Conservation (phyloP, 1,140 invertebrate species). For the Euborellia annulipes region DNA sequence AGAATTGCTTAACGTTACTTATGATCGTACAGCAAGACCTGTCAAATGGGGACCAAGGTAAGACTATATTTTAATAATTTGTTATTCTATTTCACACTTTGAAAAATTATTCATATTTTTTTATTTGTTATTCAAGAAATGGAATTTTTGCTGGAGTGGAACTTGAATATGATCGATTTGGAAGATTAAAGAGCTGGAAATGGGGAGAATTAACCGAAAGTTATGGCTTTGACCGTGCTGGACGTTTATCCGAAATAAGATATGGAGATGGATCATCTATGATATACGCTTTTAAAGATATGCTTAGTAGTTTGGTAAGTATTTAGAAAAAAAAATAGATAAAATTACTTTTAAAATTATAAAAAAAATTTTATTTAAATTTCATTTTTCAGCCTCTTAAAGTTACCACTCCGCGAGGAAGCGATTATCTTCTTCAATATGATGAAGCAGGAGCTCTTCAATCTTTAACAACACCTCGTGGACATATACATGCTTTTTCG, state of each 20-base stretch:
- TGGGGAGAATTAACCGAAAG: conserved; percentile 80
- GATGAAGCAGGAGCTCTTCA: conserved; percentile 82
- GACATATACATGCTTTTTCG: conserved; percentile 83
- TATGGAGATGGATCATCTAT: conserved; percentile 76
- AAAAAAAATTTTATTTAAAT: conserved; percentile 8
- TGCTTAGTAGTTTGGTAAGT: conserved; percentile 60
- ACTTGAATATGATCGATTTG: conserved; percentile 83
- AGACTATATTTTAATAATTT: neutral
- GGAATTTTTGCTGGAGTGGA: conserved; percentile 75
- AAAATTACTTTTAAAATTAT: too few relatives aligned
- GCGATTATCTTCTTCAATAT: conserved; percentile 82
- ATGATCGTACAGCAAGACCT: conserved; percentile 78
- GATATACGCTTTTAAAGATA: conserved; percentile 75
- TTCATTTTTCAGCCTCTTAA: conserved; percentile 52
- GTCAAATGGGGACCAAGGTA: conserved; percentile 72
- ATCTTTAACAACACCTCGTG: conserved; percentile 77
- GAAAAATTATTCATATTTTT: neutral
- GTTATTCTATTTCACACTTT: too few relatives aligned
- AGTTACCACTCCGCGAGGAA: conserved; percentile 79
- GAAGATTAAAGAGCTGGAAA: conserved; percentile 75
- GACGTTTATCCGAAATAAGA: conserved; percentile 69
- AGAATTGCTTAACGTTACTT: conserved; percentile 79
- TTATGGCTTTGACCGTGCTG: conserved; percentile 75
- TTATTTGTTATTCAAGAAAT: conserved; percentile 26
- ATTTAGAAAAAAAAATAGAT: neutral